Base-by-base conservation (phyloP, 2,888 invertebrate genomes). In the Metopia argyrocephala region DNA sequence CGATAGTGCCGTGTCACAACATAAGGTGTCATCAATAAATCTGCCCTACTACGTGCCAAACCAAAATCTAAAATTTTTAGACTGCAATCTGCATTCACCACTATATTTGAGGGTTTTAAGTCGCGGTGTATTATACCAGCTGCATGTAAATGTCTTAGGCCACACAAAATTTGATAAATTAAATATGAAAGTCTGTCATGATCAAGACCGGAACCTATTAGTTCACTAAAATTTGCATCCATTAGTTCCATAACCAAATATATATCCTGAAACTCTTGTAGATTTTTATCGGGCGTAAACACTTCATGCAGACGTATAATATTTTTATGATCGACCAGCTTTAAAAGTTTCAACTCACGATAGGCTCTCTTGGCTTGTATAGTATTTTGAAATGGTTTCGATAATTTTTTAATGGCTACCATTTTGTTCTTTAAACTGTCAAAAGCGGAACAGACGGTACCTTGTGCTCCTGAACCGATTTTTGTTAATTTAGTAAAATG, bases 11-110 rank as follows among this genome's bases (percentile, higher is more conserved):
- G 93, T 75, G 99, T 99, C 83, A 99, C 99, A 78, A 99, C 99
- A 91, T 99, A 99, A 1, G 99, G 99, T 59, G 99, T 99, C 99
- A 99, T 99, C 98, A 99, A 98, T 91, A 99, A 99, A 66, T 98
- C 98, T 62, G 98, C 98, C 70, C 46, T 74, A 66, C 98, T 98
- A 89, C 99, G 94, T 70, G 99, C 99, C 88, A 99, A 93, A 28
- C 99, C 99, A 91, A 99, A 99, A 92, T 99, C 99, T 88, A 99
- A 93, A 91, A 99, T 99, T 93, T 99, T 99, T 86, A 99, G 93
- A 85, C 98, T 98, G 92, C 99, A 99, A 92, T 99, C 99, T 84
- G 98, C 97, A 92, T 98, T 98, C 85, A 99, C 99, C 86, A 99
- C 99, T 89, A 99, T 99, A 92, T 99, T 99, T 91, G 98, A 98